Evolutionary conservation across 2,113 vertebrate genomes (phyloP), one percentile per base, ranked within the genome.

Genomic region (Gymnobelideus leadbeateri): DNA sequence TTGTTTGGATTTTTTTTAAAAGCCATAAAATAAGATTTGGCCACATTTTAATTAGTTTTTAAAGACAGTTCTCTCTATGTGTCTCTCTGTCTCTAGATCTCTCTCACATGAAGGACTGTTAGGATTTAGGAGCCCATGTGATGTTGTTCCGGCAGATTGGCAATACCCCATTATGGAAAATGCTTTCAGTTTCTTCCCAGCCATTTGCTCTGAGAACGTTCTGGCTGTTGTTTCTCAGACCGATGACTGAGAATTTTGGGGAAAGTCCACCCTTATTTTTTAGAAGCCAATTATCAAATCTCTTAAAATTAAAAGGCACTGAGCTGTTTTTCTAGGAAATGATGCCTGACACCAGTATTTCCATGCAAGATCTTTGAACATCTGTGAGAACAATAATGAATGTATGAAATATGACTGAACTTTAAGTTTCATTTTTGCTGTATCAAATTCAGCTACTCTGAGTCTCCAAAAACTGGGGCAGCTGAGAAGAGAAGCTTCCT

Each of bases 311-410:
- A 98, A 97, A 97, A 97, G 95, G 89, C n/a, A 68, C 57, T 46
- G 77, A 97, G 95, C 54, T 97, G 93, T 95, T 98, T 98, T 98
- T 97, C 97, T 98, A 96, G 97, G 97, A 97, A 98, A 98, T 98
- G 8, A 94, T 54, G 94, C 92, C 97, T 97, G 97, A 97, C 96
- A 97, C 91, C 93, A 96, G 97, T 97, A 94, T 98, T 98, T 98
- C 97, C 98, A 98, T 93, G 92, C 97, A 94, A 98, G 97, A 98
- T 96, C 96, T 96, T 93, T 96, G 97, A 97, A 97, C 98, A 98
- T 97, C 98, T 98, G 98, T 95, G 96, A 94, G 97, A 96, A 12
- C n/a, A 89, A 96, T 97, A 98, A 97, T 92, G 91, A 96, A 97
- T 96, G 97, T 95, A 92, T 97, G 94, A 97, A 96, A 97, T 98